Percentiles rank a stretch among this genome's conserved stretches.
phyloP scores from a whole-genome alignment of 2,113 vertebrate genomes.

The Austrofundulus limnaeus region DNA sequence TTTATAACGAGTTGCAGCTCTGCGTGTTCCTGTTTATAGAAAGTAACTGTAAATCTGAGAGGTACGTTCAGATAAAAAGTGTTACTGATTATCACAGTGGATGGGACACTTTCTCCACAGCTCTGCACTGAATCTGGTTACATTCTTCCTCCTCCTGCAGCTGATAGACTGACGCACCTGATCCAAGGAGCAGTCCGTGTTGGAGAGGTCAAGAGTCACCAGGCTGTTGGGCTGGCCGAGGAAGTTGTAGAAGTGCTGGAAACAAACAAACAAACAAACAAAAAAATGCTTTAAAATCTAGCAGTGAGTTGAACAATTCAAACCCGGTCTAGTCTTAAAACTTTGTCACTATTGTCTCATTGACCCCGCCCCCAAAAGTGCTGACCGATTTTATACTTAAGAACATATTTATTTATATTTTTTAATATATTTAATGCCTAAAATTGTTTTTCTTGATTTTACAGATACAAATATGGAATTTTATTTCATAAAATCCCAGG shows the following conservation, averaged over 20 bases:
- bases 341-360: too few species aligned
- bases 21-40: background rate
- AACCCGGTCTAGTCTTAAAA: background rate
- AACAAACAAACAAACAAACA: conserved; percentile 11
- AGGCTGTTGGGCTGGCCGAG: conserved; percentile 71
- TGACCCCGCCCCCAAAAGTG: too few species aligned
- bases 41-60: background rate
- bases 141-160: rapidly evolving
- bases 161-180: conserved; percentile 54
- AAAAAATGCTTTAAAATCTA: background rate
- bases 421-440: too few species aligned
- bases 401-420: too few species aligned
- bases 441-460: too few species aligned
- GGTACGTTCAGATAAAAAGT: background rate
- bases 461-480: too few species aligned
- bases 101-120: background rate
- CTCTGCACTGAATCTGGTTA: background rate
- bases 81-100: rapidly evolving
- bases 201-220: conserved; percentile 71
- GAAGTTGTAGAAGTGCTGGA: conserved; percentile 75
- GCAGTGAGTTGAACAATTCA: background rate
- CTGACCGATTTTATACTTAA: too few species aligned
- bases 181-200: conserved; percentile 75
- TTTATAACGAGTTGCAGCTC: conserved; percentile 1
- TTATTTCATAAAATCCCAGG: too few species aligned